phyloP scores from a whole-genome alignment of 2,797 vertebrate species.

The Halcyon smyrnensis region DNA sequence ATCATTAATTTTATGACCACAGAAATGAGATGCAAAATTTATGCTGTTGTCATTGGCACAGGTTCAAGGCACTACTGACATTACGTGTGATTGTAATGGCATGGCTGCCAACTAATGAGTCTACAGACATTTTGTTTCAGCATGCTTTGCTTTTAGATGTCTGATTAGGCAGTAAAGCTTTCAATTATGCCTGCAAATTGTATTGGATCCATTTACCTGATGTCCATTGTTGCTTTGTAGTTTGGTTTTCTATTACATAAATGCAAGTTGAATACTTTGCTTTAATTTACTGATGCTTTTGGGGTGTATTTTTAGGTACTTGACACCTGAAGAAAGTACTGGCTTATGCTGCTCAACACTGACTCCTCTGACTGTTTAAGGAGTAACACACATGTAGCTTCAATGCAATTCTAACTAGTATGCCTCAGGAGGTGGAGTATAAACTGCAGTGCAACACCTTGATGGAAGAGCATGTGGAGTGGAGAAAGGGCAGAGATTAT shows the following conservation, averaged over 20 bases:
- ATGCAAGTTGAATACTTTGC: constrained; percentile 72
- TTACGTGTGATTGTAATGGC: constrained; percentile 84
- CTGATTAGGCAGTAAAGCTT: constrained; percentile 85
- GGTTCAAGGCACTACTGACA: constrained; percentile 83
- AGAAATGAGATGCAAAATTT: constrained; percentile 87
- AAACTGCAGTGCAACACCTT: neutral
- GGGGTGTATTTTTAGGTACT: constrained; percentile 67
- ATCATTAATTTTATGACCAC: constrained; percentile 87
- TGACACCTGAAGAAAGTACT: constrained; percentile 49
- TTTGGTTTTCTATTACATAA: constrained; percentile 78
- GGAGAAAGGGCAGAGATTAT: neutral
- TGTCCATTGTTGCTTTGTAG: constrained; percentile 77
- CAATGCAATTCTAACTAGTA: neutral
- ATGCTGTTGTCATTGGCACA: constrained; percentile 86
- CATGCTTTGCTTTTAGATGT: constrained; percentile 84
- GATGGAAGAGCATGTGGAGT: neutral
- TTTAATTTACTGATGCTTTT: constrained; percentile 77
- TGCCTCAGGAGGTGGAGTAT: neutral
- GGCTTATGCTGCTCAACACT: constrained; percentile 71
- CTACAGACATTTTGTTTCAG: constrained; percentile 83
- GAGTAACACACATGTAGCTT: constrained; percentile 14
- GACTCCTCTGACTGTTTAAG: constrained; percentile 66
- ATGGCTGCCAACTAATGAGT: constrained; percentile 85
- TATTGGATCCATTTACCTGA: constrained; percentile 81
- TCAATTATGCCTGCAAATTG: constrained; percentile 84